Base-by-base conservation (phyloP, 2,797 vertebrate genomes). In the Siniperca obscura region DNA sequence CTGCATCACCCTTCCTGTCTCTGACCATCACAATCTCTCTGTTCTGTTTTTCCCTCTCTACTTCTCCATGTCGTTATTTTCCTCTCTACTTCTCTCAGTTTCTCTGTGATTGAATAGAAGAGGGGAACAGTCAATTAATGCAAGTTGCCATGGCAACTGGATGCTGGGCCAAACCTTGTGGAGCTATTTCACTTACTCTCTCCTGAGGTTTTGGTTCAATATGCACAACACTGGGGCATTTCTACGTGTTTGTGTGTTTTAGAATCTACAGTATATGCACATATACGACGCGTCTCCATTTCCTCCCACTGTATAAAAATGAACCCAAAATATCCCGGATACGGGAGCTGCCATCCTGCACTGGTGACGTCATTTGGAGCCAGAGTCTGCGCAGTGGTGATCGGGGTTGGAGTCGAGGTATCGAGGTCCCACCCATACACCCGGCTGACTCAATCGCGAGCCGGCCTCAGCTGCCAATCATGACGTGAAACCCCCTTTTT, bases 141-240 rank as follows among this genome's bases (percentile, higher is more conserved):
- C 74, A 83, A 13, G 91, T 92, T 93, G 70, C 89, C 81, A 89
- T 92, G 89, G 93, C 84, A 94, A 93, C 90, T 85, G 81, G 85
- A 88, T 86, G 87, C 83, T 56, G 78, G 80, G 86, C 76, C 81
- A 72, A 74, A 70, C 42, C 69, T 34, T 5, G 36, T 11, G 55
- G 78, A 78, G 79, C 25, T 83, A 56, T 84, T 84, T 91, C 46
- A 56, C 67, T 74, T 81, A 71, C 46, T 72, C 38, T 50, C 73
- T 76, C 34, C 25, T 7, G 4, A 27, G 52, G 78, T 74, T 88
- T 66, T 27, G 70, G 70, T 78, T 88, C 80, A 84, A 34, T 25
- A 13, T 11, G 40, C 46, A 70, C 53, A 77, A 55, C 25, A 4
- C 16, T 13, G 19, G 14, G 30, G 7, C 0, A 8, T n/a, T 30